A percentile compares a stretch with the other conserved stretches of the same genome.
These are phyloP conservation scores for Bubo bubo DNA, from an alignment of 2,113 vertebrate species.

Conservation along the genomic window DNA sequence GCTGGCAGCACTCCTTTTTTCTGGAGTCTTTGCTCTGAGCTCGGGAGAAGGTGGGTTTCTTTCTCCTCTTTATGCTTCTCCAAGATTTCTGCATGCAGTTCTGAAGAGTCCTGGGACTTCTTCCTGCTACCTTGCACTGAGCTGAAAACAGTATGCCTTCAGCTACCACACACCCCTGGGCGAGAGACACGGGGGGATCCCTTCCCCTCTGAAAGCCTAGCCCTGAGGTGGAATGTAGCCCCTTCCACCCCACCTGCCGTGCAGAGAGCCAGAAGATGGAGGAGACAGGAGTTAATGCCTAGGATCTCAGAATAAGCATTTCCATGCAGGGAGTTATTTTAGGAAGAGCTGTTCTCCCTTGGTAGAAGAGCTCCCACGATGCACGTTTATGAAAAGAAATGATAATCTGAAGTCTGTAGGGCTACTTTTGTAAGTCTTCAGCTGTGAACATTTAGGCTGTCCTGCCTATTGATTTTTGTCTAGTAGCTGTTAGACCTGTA, in stretches of 20 bases:
- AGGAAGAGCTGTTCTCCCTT: neutral
- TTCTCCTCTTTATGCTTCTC: neutral
- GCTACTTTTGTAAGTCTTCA: neutral
- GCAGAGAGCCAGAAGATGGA: neutral
- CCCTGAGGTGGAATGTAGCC: fast-evolving
- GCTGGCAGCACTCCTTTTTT: neutral
- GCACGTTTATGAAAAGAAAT: neutral
- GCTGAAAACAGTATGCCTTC: neutral
- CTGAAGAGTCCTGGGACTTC: neutral
- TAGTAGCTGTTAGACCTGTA: neutral
- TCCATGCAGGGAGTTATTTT: neutral
- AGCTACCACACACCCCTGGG: neutral
- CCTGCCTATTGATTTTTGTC: neutral
- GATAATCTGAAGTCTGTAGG: neutral
- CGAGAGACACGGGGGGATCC: fast-evolving
- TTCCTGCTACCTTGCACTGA: neutral
- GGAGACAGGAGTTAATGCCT: neutral
- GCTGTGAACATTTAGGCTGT: neutral
- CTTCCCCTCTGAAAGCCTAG: neutral
- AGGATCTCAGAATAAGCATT: neutral
- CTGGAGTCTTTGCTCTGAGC: neutral
- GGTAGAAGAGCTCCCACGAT: neutral
- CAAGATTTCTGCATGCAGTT: neutral
- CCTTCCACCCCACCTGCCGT: neutral
- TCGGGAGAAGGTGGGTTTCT: neutral